These are phyloP conservation scores for Cirrhinus mrigala DNA, from an alignment of 2,797 vertebrate species.

Conservation along the genomic window DNA sequence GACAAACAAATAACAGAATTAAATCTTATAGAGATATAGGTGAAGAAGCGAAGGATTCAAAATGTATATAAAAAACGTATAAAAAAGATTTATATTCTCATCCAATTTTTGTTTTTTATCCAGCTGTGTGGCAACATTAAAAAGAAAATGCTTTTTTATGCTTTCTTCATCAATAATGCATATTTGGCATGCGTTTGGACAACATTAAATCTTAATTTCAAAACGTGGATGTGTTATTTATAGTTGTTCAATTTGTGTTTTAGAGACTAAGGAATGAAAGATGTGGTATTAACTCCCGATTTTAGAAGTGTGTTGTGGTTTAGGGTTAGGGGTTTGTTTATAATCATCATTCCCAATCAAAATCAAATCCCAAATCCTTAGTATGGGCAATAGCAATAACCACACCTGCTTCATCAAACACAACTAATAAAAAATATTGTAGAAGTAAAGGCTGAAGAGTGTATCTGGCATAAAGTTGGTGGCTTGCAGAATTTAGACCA, in stretches of 20 bases:
- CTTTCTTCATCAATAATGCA: not conserved
- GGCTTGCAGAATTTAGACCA: not conserved
- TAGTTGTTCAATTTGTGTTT: not conserved
- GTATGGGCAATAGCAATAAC: not conserved
- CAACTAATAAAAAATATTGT: not conserved
- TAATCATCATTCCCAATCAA: not conserved
- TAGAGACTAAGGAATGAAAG: not conserved
- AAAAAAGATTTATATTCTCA: not conserved
- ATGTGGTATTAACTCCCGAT: too few relatives aligned
- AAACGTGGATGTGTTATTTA: not conserved
- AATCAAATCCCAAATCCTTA: too few relatives aligned
- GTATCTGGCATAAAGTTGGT: not conserved
- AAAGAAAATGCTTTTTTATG: not conserved
- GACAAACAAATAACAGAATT: not conserved
- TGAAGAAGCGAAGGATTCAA: not conserved
- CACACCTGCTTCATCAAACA: not conserved
- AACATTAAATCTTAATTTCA: not conserved
- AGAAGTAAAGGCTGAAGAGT: not conserved
- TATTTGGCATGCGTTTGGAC: not conserved
- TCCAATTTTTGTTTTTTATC: not conserved
- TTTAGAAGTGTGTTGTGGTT: too few relatives aligned
- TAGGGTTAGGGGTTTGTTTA: too few relatives aligned
- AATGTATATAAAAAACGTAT: too few relatives aligned
- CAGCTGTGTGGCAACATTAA: not conserved
- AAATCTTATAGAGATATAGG: too few relatives aligned